Evolutionary conservation across 2,113 vertebrate genomes (phyloP).

Genomic region (Struthio camelus): DNA sequence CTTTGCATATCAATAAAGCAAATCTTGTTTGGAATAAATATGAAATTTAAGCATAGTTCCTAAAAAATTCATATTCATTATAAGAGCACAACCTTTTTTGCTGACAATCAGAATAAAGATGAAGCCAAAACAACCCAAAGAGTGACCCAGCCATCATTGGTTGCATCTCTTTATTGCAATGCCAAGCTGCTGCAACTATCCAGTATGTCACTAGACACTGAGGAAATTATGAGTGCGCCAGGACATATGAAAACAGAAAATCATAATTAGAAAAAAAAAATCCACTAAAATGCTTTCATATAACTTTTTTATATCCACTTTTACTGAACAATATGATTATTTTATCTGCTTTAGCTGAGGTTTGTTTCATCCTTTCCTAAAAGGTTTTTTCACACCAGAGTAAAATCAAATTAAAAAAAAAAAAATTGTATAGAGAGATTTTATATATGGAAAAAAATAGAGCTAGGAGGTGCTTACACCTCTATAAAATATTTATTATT

Average conservation of each 20-base stretch:
- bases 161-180: neutral
- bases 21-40: neutral
- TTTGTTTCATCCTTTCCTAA: neutral
- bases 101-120: neutral
- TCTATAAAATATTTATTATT: conserved; percentile 13
- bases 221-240: neutral
- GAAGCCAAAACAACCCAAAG: neutral
- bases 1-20: neutral
- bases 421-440: neutral
- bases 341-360: neutral
- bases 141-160: neutral
- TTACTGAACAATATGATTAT: neutral
- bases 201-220: neutral
- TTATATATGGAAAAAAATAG: neutral
- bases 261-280: no score
- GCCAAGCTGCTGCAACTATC: neutral
- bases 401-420: neutral
- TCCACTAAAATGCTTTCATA: neutral
- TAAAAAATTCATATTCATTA: neutral
- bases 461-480: neutral
- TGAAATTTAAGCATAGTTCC: neutral
- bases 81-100: neutral
- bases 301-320: neutral
- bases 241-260: neutral
- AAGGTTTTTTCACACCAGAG: neutral